Evolutionary conservation across 2,113 vertebrate species (phyloP).

Genomic region (Stigmatopora nigra): DNA sequence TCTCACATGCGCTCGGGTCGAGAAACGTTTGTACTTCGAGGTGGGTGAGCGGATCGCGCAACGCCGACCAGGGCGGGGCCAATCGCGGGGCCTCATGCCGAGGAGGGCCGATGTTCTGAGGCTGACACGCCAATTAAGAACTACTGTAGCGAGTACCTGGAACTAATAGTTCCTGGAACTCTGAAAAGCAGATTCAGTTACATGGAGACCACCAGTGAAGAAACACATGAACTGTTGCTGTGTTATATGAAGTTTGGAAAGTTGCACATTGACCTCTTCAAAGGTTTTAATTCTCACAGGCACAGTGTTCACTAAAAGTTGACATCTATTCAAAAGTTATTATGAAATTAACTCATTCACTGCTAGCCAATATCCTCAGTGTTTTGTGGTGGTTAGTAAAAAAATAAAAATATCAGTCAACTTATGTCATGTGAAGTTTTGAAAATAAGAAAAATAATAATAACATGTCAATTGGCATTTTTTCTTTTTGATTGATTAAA

Average conservation of each 20-base stretch:
- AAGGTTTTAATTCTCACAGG: too few species aligned
- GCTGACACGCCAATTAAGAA: slow-evolving; percentile 14
- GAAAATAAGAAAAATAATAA: too few species aligned
- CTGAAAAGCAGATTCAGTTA: not conserved
- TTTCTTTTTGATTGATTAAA: too few species aligned
- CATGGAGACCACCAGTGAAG: not conserved
- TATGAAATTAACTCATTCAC: too few species aligned
- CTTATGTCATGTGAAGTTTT: too few species aligned
- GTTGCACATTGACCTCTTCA: not conserved
- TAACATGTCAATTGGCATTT: too few species aligned
- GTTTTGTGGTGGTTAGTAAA: too few species aligned
- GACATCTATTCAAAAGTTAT: too few species aligned
- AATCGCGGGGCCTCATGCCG: slow-evolving; percentile 34
- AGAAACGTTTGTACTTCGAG: slow-evolving; percentile 52
- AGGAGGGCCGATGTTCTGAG: slow-evolving; percentile 11
- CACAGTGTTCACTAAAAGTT: too few species aligned
- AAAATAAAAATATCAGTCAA: too few species aligned
- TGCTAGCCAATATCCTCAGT: too few species aligned
- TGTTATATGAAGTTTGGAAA: not conserved
- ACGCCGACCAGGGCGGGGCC: slow-evolving; percentile 34
- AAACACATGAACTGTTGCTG: not conserved
- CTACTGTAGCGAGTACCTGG: not conserved
- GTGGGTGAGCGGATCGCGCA: slow-evolving; percentile 62
- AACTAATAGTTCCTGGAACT: not conserved
- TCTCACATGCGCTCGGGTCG: slow-evolving; percentile 50